Percentiles rank a stretch among this genome's conserved stretches.
Evolutionary conservation across 2,797 vertebrate species (phyloP).

Genomic region (Neopelma chrysocephalum): DNA sequence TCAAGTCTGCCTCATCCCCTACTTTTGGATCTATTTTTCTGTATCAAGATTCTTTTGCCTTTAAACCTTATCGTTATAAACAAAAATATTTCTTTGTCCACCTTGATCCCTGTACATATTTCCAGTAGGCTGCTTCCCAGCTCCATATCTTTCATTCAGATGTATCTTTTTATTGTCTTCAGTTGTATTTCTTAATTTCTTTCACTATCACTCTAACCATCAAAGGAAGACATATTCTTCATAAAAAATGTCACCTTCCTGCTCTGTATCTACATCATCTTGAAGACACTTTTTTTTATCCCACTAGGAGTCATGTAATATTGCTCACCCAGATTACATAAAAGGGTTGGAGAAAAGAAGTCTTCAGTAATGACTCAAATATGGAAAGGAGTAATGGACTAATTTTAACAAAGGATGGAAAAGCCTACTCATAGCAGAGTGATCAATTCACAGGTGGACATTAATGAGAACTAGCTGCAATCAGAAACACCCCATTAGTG

Average conservation of each 20-base stretch:
- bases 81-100: neutral
- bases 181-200: neutral
- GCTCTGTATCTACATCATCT: neutral
- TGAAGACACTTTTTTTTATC: neutral
- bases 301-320: neutral
- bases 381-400: neutral
- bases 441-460: neutral
- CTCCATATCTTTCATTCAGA: neutral
- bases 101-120: neutral
- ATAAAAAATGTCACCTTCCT: neutral
- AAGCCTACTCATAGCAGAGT: neutral
- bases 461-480: neutral
- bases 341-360: neutral
- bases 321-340: neutral
- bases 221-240: neutral
- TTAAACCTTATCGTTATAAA: neutral
- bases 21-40: neutral
- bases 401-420: neutral
- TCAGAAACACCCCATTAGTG: neutral
- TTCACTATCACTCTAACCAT: neutral
- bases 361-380: neutral
- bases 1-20: neutral
- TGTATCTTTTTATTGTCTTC: neutral
- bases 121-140: neutral
- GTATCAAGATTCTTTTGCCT: neutral